phyloP scores from a whole-genome alignment of 2,113 vertebrate genomes.

The Rallus limicola region DNA sequence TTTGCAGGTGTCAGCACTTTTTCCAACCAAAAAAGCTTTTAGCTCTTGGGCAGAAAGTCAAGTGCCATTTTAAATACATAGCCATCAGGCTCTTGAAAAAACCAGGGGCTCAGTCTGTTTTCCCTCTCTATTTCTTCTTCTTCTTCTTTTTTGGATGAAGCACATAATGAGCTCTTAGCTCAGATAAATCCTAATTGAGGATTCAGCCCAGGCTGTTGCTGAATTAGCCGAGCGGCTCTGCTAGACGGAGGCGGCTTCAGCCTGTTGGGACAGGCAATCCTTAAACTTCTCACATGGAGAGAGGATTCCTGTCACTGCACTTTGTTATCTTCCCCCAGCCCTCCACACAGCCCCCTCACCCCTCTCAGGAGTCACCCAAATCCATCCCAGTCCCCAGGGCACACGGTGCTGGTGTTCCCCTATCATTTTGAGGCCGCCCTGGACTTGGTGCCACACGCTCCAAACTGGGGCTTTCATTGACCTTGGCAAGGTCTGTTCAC shows the following conservation, averaged over 20 bases:
- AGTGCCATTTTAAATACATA: slow-evolving; percentile 19
- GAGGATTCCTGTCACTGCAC: neutral
- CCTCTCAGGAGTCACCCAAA: neutral
- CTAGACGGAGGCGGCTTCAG: slow-evolving; percentile 14
- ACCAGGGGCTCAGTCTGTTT: neutral
- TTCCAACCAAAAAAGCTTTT: slow-evolving; percentile 60
- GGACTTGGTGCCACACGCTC: rapidly evolving
- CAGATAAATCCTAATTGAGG: slow-evolving; percentile 47
- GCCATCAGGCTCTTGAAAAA: neutral
- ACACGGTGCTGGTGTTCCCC: rapidly evolving
- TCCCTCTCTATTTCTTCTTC: neutral
- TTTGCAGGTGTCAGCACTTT: slow-evolving; percentile 13
- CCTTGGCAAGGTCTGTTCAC: neutral
- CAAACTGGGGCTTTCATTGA: neutral
- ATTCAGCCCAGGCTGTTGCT: slow-evolving; percentile 37
- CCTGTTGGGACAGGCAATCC: slow-evolving; percentile 8
- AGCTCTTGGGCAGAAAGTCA: slow-evolving; percentile 53
- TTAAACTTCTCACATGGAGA: neutral
- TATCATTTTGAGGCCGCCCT: neutral
- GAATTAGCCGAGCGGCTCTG: slow-evolving; percentile 32
- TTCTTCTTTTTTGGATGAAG: neutral
- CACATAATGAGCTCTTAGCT: slow-evolving; percentile 34
- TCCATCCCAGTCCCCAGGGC: neutral
- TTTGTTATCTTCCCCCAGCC: neutral
- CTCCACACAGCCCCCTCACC: neutral